These are phyloP conservation scores for Pimpla rufipes DNA, from an alignment of 2,888 invertebrate species.

Conservation along the genomic window DNA sequence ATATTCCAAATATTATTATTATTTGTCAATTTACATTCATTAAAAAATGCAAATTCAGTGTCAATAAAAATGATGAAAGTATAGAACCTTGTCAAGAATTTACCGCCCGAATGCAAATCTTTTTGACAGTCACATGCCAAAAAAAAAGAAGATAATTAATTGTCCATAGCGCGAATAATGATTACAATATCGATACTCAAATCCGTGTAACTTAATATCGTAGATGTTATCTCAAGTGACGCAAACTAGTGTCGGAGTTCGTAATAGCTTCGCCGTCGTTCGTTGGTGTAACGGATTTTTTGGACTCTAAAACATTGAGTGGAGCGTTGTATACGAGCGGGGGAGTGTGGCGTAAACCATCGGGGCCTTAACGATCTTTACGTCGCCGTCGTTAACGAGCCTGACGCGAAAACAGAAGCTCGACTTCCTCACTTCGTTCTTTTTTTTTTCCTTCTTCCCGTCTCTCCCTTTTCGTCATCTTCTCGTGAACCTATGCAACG, in stretches of 20 bases:
- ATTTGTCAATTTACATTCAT: no score
- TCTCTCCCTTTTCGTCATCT: conserved; percentile 10
- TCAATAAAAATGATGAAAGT: no score
- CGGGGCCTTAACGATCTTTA: conserved; percentile 56
- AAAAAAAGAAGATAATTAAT: conserved; percentile 15
- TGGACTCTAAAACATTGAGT: conserved; percentile 16
- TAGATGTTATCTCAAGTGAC: conserved; percentile 1
- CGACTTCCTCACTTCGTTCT: conserved; percentile 42
- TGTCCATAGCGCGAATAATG: not conserved
- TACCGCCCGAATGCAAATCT: no score
- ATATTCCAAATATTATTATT: no score
- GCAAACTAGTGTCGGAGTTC: not conserved
- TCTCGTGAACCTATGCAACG: conserved; percentile 4
- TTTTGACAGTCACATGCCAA: not conserved
- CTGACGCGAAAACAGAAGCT: conserved; percentile 64
- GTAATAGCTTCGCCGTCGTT: not conserved
- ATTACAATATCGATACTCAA: not conserved
- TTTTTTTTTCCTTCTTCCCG: not conserved
- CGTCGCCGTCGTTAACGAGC: conserved; percentile 65
- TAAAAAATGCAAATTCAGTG: no score
- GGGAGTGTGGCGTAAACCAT: conserved; percentile 35
- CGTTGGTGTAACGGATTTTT: conserved; percentile 37
- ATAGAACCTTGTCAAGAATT: no score
- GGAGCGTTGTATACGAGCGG: not conserved
- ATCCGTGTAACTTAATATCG: not conserved